Conservation (phyloP, 2,797 vertebrate genomes). For the Pantherophis alleghaniensis region DNA sequence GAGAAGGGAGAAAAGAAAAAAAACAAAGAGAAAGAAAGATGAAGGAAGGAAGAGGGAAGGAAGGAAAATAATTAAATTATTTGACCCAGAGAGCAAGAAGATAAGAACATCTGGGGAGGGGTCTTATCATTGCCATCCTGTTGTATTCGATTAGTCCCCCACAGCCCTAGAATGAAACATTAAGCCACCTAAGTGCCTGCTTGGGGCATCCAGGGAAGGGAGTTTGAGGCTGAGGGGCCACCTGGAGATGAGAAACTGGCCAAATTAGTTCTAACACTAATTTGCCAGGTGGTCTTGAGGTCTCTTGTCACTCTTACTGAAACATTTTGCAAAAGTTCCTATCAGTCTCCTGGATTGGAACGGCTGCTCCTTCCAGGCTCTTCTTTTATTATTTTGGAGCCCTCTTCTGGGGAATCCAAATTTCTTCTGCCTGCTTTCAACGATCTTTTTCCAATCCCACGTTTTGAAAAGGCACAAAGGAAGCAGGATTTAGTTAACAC, state of each 20-base stretch:
- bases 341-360: neutral
- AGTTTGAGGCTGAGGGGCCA: neutral
- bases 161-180: neutral
- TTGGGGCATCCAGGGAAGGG: neutral
- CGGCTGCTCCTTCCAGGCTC: neutral
- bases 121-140: neutral
- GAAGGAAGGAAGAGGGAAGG: too few species aligned
- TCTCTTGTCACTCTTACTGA: neutral
- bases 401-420: neutral
- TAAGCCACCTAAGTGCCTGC: neutral
- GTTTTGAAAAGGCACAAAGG: neutral
- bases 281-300: too few species aligned
- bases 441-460: neutral
- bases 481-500: neutral
- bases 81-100: neutral
- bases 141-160: neutral
- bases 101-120: neutral
- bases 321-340: neutral
- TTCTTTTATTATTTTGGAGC: conserved; percentile 6
- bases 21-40: too few species aligned
- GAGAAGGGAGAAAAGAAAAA: too few species aligned
- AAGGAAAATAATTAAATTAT: neutral
- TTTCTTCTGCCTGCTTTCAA: neutral
- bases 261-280: neutral
- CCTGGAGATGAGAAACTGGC: neutral